These are phyloP conservation scores for Aselliscus stoliczkanus DNA, from an alignment of 2,797 vertebrate genomes.

Conservation along the genomic window DNA sequence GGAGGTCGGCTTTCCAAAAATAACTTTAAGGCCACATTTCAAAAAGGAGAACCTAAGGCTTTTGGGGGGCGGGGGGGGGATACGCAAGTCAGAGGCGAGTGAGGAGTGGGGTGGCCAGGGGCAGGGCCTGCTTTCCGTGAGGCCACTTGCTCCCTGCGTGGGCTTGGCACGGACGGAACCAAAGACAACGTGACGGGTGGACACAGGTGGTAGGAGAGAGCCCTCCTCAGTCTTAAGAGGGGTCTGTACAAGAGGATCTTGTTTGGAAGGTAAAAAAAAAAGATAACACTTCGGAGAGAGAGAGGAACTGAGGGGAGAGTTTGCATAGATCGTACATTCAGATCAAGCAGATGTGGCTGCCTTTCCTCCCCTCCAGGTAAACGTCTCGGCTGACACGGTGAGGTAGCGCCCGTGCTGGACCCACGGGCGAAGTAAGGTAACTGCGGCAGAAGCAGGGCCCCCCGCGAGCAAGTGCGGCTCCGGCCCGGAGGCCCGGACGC, in stretches of 20 bases:
- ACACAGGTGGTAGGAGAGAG: slow-evolving; percentile 78
- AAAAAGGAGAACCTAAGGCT: slow-evolving; percentile 83
- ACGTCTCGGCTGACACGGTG: slow-evolving; percentile 81
- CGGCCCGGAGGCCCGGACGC: rapidly evolving
- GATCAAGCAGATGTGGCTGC: slow-evolving; percentile 77
- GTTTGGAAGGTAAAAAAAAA: slow-evolving; percentile 79
- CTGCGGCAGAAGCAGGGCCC: slow-evolving; percentile 74
- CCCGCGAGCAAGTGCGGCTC: not conserved
- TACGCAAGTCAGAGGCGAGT: not conserved
- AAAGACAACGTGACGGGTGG: slow-evolving; percentile 75
- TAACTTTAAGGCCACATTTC: slow-evolving; percentile 84
- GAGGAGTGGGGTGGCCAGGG: not conserved
- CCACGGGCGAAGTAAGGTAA: slow-evolving; percentile 80
- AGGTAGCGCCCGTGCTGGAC: slow-evolving; percentile 86
- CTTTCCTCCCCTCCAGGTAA: slow-evolving; percentile 75
- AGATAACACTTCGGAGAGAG: slow-evolving; percentile 67
- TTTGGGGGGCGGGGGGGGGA: slow-evolving; percentile 57
- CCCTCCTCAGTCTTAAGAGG: slow-evolving; percentile 82
- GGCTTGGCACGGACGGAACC: slow-evolving; percentile 77
- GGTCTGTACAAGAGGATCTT: slow-evolving; percentile 80
- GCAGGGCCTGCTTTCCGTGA: not conserved
- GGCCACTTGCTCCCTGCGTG: slow-evolving; percentile 34
- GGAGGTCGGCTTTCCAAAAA: slow-evolving; percentile 74
- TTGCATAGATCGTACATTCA: slow-evolving; percentile 89
- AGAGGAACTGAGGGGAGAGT: slow-evolving; percentile 66